Conservation (phyloP, 35 echinoderm and acorn worm genomes). For the Lytechinus pictus region DNA sequence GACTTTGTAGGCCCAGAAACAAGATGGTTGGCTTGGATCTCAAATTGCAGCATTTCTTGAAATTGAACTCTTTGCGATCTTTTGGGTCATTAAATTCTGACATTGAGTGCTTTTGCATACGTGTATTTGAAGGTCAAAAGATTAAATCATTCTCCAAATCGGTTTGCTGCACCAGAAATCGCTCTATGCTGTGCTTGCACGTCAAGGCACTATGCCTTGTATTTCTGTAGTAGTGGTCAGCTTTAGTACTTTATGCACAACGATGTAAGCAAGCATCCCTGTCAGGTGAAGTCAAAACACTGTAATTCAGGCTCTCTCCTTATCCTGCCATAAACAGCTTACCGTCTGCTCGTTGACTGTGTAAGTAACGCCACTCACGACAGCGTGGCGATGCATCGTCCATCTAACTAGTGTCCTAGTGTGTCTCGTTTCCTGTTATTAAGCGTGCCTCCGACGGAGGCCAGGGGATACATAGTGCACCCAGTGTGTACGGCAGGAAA, state of each 20-base stretch:
- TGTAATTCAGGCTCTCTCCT: background rate
- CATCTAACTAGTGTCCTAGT: background rate
- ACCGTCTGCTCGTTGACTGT: background rate
- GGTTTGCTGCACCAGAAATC: background rate
- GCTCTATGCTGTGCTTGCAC: background rate
- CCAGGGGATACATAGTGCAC: background rate
- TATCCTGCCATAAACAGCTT: background rate
- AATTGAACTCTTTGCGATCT: background rate
- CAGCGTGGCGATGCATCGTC: background rate
- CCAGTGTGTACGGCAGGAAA: conserved; percentile 19
- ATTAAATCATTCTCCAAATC: conserved; percentile 4
- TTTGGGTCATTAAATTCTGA: background rate
- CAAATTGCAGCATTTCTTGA: background rate
- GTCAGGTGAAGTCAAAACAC: background rate
- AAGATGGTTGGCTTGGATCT: too few species aligned
- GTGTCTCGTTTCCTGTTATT: conserved; percentile 42
- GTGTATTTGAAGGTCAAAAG: background rate
- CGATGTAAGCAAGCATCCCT: background rate
- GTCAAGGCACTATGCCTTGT: background rate
- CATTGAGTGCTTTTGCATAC: background rate
- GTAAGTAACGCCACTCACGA: background rate
- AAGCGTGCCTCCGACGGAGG: conserved; percentile 6
- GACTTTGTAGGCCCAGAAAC: too few species aligned
- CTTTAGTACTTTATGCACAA: background rate
- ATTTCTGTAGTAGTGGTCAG: background rate